Percentiles rank a stretch among this genome's conserved stretches.
These are phyloP conservation scores for Fragum whitleyi DNA, from an alignment of 2,888 invertebrate species.

Conservation along the genomic window DNA sequence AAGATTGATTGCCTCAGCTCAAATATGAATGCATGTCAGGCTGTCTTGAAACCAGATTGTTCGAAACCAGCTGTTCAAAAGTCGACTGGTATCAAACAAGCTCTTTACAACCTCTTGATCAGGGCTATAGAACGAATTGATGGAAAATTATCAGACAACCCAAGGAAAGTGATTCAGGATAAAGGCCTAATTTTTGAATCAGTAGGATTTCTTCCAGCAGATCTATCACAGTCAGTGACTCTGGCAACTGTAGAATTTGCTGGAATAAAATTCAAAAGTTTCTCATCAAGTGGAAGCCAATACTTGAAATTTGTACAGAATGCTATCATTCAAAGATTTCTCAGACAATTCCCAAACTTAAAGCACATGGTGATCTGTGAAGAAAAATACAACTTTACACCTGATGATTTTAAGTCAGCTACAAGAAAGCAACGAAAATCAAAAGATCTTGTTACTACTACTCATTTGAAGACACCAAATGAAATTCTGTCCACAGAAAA, in stretches of 20 bases:
- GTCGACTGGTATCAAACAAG: not conserved
- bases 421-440: not conserved
- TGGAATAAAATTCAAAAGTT: not conserved
- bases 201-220: slow-evolving; percentile 1
- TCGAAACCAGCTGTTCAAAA: slow-evolving; percentile 4
- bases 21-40: slow-evolving; percentile 11
- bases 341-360: slow-evolving; percentile 21
- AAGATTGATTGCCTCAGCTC: not conserved
- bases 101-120: not conserved
- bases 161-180: not conserved
- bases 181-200: not conserved
- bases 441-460: not conserved
- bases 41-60: slow-evolving; percentile 1
- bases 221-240: not conserved
- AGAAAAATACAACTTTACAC: slow-evolving; percentile 42
- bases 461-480: not conserved
- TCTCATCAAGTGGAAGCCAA: not conserved
- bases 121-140: not conserved
- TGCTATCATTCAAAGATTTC: not conserved
- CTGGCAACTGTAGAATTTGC: slow-evolving; percentile 3
- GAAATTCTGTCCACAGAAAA: not conserved
- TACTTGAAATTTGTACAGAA: slow-evolving; percentile 26
- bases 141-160: too few relatives aligned
- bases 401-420: slow-evolving; percentile 29
- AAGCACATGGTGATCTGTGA: slow-evolving; percentile 28